Base-by-base conservation (phyloP, 2,113 vertebrate species). In the Vidua macroura region DNA sequence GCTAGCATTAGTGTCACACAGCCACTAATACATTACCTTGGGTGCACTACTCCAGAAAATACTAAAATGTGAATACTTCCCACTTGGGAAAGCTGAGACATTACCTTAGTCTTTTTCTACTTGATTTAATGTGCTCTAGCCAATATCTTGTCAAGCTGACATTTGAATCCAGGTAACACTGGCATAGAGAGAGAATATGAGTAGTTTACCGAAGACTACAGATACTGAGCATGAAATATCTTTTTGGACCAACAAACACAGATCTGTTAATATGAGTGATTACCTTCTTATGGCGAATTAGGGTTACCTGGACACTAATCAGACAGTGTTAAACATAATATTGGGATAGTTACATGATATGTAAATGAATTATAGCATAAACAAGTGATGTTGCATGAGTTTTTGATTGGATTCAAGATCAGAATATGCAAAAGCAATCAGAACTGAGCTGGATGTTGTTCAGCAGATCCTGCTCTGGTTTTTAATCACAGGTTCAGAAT, bases 51-150 rank as follows among this genome's bases (percentile, higher is more conserved):
- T 80, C 94, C 49, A 89, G 59, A 88, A 93, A 96, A 96, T 75
- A 89, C 63, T 93, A 72, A 96, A 95, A 87, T 86, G 64, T 93
- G 96, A 94, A 31, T 90, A 39, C 90, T 97, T 97, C 70, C 62
- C 96, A 41, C 74, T 91, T 90, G 67, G 53, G 86, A 89, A 92
- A 95, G 63, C 51, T 85, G 68, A 85, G 41, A 55, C 78, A 94
- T 69, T 87, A 78, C 74, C 77, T 92, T 70, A 52, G 25, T 18
- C 28, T 86, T 93, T 73, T 64, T 77, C 43, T 49, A 15, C 43
- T 84, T 82, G 76, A 86, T 93, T 96, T 87, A 92, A 70, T 7
- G 2, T 92, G 44, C 68, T 89, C 63, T 80, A 72, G 30, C 67
- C 73, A 82, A 48, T 37, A 43, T 74, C 86, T 70, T 91, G 51